Evolutionary conservation across 2,888 invertebrate genomes (phyloP).

Genomic region (Drosophila suboccidentalis): DNA sequence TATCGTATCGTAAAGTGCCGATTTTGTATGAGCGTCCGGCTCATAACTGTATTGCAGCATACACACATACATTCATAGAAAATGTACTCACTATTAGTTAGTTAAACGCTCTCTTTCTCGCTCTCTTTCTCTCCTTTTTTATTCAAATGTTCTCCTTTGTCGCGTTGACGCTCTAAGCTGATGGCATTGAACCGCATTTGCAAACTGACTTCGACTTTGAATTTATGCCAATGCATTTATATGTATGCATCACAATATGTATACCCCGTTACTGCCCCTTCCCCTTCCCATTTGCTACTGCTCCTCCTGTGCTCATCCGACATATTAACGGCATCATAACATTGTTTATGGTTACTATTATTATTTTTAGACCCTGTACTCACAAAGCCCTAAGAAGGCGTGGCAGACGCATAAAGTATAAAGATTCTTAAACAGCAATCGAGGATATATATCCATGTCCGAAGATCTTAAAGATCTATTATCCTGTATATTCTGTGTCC

Average conservation of each 20-base stretch:
- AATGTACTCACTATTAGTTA: constrained; percentile 6
- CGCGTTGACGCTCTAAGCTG: constrained; percentile 28
- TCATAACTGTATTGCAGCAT: constrained; percentile 58
- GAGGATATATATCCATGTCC: no score
- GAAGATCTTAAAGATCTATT: no score
- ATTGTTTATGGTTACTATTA: constrained; percentile 15
- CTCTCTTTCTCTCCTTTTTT: constrained; percentile 4
- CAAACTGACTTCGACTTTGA: constrained; percentile 67
- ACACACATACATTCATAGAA: constrained; percentile 8
- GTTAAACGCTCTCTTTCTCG: neutral
- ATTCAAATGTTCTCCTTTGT: constrained; percentile 29
- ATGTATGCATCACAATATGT: constrained; percentile 4
- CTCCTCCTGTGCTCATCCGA: no score
- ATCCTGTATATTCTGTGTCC: neutral
- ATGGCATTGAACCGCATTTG: constrained; percentile 56
- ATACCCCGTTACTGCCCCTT: neutral
- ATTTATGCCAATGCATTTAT: constrained; percentile 56
- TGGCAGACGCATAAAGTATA: no score
- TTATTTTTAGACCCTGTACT: constrained; percentile 6
- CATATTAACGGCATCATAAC: constrained; percentile 12
- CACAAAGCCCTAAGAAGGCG: no score
- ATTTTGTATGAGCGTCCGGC: constrained; percentile 38
- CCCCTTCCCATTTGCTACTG: neutral
- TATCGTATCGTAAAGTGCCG: constrained; percentile 42
- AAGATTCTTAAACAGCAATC: no score